Base-by-base conservation (phyloP, 2,113 vertebrate genomes). In the Calyptommatus sinebrachiatus region DNA sequence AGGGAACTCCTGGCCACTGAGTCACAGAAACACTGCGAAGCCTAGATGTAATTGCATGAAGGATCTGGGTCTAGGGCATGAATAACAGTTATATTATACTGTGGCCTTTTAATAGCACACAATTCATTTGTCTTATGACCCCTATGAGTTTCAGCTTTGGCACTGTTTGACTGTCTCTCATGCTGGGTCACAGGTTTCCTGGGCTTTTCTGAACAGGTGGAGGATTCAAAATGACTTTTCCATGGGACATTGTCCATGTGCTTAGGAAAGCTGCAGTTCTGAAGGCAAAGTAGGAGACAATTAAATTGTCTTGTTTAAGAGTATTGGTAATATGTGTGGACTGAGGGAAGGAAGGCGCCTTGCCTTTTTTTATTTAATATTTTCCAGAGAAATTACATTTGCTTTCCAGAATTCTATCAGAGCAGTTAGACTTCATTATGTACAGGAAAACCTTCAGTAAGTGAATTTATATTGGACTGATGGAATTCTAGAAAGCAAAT, bases 191-290 rank as follows among this genome's bases (percentile, higher is more conserved):
- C 57, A 83, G 76, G 67, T 83, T 87, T 57, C 48, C 70, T 28
- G 75, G 35, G 53, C 10, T 72, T 84, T 21, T 46, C 12, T 80
- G 79, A 86, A 18, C 50, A 28, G 66, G 29, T 81, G 69, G 76
- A 18, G 72, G 80, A 71, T 80, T 81, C 79, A 77, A 87, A 85
- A 89, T 83, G 63, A 75, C 82, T 86, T 65, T 0, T 79, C 79
- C 57, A 21, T 60, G 71, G 26, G 35, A 78, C 83, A 81, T 83
- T 83, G 79, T 84, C 9, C 31, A 73, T 85, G 70, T 81, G 76
- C 26, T 77, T 83, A 76, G 41, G 41, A 71, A 80, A 81, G 70
- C 18, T 21, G 6, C 22, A 65, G 14, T 41, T 53, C 18, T 50
- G 16, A 31, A 26, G 48, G 22, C 35, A 21, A n/a, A 20, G 24